Conservation (phyloP, 2,888 invertebrate species). For the Parnassius smintheus region DNA sequence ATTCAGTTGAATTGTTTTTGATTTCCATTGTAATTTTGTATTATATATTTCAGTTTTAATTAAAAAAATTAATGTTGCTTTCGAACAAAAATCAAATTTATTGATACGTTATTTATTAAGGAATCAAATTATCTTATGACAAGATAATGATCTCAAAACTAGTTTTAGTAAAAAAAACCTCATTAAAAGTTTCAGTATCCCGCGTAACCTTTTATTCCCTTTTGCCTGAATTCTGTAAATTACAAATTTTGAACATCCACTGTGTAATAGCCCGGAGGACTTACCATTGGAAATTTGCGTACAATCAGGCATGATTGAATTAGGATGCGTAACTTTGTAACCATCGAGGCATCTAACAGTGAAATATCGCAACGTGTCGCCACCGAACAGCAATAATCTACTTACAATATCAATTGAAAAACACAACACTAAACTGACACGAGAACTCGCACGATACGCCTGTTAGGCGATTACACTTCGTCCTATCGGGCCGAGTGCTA, state of each 20-base stretch:
- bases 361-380: conserved; percentile 44
- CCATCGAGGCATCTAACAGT: conserved; percentile 26
- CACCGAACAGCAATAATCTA: conserved; percentile 14
- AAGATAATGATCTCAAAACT: too few relatives aligned
- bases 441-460: conserved; percentile 32
- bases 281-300: conserved; percentile 32
- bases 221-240: conserved; percentile 19
- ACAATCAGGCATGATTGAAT: conserved; percentile 28
- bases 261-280: conserved; percentile 22
- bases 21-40: too few relatives aligned
- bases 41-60: too few relatives aligned
- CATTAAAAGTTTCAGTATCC: not conserved
- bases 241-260: conserved; percentile 20
- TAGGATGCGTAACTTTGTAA: conserved; percentile 24
- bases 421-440: conserved; percentile 50
- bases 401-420: conserved; percentile 21
- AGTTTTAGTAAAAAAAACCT: too few relatives aligned
- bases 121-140: too few relatives aligned
- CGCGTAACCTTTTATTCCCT: not conserved
- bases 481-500: conserved; percentile 53
- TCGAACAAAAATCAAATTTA: too few relatives aligned
- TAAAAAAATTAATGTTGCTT: too few relatives aligned
- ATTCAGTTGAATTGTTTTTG: too few relatives aligned
- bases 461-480: conserved; percentile 36
- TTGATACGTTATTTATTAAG: too few relatives aligned